Conservation (phyloP, 2,888 invertebrate genomes). For the Agrochola lota region DNA sequence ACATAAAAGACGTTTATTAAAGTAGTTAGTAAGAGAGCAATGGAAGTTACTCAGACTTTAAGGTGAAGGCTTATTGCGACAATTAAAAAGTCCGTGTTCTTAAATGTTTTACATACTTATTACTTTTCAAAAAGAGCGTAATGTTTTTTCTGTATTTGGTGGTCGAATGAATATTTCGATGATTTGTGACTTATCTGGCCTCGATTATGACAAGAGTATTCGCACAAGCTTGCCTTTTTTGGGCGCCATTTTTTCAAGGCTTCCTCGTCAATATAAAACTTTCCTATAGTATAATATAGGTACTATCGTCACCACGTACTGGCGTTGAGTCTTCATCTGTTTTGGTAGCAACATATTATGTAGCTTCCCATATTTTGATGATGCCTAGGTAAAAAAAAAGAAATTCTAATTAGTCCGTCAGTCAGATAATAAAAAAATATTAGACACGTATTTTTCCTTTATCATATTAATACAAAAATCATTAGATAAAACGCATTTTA, state of each 20-base stretch:
- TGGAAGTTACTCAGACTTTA: not conserved
- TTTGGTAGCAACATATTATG: not conserved
- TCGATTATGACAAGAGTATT: conserved; percentile 40
- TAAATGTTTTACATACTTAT: conserved; percentile 19
- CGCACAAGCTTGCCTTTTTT: conserved; percentile 35
- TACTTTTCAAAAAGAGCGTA: conserved; percentile 28
- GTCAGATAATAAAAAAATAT: too few relatives aligned
- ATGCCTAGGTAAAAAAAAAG: too few relatives aligned
- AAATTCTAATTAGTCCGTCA: too few relatives aligned
- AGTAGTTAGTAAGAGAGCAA: conserved; percentile 8
- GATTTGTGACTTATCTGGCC: conserved; percentile 49
- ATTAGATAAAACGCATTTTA: too few relatives aligned
- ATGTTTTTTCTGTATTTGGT: conserved; percentile 48
- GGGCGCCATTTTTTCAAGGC: conserved; percentile 27
- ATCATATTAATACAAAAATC: too few relatives aligned
- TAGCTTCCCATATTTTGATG: too few relatives aligned
- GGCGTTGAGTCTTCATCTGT: not conserved
- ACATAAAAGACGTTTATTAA: not conserved
- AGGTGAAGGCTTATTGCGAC: conserved; percentile 4
- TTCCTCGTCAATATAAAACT: conserved; percentile 9
- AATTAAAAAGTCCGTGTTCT: conserved; percentile 24
- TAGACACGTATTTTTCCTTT: too few relatives aligned
- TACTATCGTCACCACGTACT: not conserved
- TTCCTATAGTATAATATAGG: conserved; percentile 15
- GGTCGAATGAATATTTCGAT: conserved; percentile 45